phyloP scores from a whole-genome alignment of 2,888 invertebrate species.

The Pelosia muscerda region DNA sequence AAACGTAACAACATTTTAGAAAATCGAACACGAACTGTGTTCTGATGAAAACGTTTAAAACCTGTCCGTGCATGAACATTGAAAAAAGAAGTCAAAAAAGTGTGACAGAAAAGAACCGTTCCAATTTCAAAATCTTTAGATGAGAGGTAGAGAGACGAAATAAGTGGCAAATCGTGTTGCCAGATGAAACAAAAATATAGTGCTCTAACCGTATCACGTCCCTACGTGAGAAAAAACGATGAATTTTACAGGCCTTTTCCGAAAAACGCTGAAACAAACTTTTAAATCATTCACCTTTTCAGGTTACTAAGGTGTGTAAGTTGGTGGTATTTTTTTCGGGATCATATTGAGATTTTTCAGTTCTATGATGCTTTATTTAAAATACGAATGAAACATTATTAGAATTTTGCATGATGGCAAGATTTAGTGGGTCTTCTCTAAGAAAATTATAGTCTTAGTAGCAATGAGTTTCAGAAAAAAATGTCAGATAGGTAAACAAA shows the following conservation, averaged over 20 bases:
- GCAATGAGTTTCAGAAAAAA: too few relatives aligned
- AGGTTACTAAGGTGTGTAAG: background rate
- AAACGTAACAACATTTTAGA: conserved; percentile 18
- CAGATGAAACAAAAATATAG: conserved; percentile 17
- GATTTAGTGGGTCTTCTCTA: background rate
- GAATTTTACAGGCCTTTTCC: background rate
- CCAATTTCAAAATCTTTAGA: conserved; percentile 53
- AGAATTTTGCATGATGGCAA: background rate
- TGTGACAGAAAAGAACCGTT: conserved; percentile 39
- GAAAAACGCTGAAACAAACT: background rate
- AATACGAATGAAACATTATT: background rate
- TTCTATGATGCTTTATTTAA: too few relatives aligned
- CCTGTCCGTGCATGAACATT: conserved; percentile 29
- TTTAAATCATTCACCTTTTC: background rate
- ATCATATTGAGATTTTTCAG: background rate
- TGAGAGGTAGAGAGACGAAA: conserved; percentile 34
- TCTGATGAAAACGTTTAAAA: conserved; percentile 32
- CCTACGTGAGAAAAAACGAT: background rate
- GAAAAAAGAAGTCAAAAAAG: conserved; percentile 37
- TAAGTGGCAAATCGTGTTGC: conserved; percentile 37
- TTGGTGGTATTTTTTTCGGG: background rate
- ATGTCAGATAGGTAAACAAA: too few relatives aligned
- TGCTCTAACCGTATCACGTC: background rate
- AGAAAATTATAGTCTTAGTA: background rate
- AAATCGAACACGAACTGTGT: conserved; percentile 31